Base-by-base conservation (phyloP, 2,113 vertebrate species). In the Ariopsis seemanni region DNA sequence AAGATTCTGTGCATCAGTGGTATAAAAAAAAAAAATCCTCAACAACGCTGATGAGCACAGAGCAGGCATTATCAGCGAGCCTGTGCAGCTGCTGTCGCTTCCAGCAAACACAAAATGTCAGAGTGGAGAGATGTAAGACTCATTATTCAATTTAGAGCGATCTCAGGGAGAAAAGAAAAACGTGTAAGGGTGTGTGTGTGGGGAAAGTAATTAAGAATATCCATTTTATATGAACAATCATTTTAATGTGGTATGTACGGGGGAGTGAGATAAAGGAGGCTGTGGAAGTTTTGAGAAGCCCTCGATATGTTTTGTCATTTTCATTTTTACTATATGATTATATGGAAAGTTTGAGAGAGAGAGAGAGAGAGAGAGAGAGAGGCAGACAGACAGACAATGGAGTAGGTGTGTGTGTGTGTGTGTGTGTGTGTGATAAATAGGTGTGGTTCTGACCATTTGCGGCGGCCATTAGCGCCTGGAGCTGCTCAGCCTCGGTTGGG, bases 381-480 rank as follows among this genome's bases (percentile, higher is more conserved):
- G 7, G 27, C n/a, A 42, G 42, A 42, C n/a, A 65, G 42, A 42
- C 42, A 42, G 42, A 42, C 42, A 42, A 42, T 42, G 4, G 27
- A n/a, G 12, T 55, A 10, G 50, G 22, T 22, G 34, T 65, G 62
- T 53, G 62, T 53, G 6, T 10, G 74, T 15, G 55, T n/a, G 22
- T 22, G 34, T 65, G 62, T 53, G 62, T 53, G 6, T 10, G 74
- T 15, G 55, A 75, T 2, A 77, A 52, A 69, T n/a, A 75, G 55
- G 25, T 25, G 55, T 85, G 42, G 75, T 83, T 86, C 93, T 96
- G 92, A 99, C 98, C 98, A 0, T 98, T 98, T 69, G 98, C 97
- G 15, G 98, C 98, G 18, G 98, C 98, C 96, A 99, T 99, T 95
- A 99, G 96, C 67, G 98, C 98, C 91, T 99, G 98, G 91, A 99